Evolutionary conservation across 2,888 invertebrate genomes (phyloP), one percentile per base, ranked within the genome.

Genomic region (Celastrina argiolus): DNA sequence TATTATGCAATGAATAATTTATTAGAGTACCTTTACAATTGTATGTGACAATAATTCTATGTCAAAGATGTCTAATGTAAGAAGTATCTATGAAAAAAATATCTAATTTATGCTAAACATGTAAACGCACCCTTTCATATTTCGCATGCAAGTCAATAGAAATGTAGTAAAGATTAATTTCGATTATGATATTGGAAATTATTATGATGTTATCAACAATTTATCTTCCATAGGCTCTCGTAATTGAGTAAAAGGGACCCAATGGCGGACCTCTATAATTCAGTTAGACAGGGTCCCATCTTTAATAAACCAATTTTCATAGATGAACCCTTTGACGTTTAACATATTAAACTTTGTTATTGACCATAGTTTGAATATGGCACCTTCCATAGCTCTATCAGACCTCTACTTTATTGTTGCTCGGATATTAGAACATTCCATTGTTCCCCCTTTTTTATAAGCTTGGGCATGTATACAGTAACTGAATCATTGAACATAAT

Each of bases 241-340:
- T 58, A 31, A n/a, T 58, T 58, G 31, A 58, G 28, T 10, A 31
- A 16, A 31, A 31, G 31, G 58, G 58, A 7, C 2, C 31, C 28
- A 31, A 31, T 58, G 16, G 28, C 7, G 14, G 31, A 8, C 58
- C 31, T 2, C 7, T 16, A 58, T 58, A 58, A 58, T 58, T 58
- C n/a, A 58, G 28, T 58, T 58, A 58, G 31, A 58, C 58, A 5
- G 28, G 7, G 28, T 14, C 16, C 31, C 31, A 58, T 58, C 58
- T 58, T 58, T 58, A 58, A 31, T 58, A 58, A 31, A 58, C 31
- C 58, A 58, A 58, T 58, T 58, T 58, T 31, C 58, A 58, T 31
- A 31, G 58, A 58, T 58, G 51, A 51, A 51, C 51, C 51, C 51
- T 51, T 51, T 51, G 51, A 51, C 51, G 51, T 51, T 51, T 22